Percentiles rank a stretch among this genome's conserved stretches.
These are phyloP conservation scores for Temnothorax nylanderi DNA, from an alignment of 1,140 invertebrate species.

Conservation along the genomic window DNA sequence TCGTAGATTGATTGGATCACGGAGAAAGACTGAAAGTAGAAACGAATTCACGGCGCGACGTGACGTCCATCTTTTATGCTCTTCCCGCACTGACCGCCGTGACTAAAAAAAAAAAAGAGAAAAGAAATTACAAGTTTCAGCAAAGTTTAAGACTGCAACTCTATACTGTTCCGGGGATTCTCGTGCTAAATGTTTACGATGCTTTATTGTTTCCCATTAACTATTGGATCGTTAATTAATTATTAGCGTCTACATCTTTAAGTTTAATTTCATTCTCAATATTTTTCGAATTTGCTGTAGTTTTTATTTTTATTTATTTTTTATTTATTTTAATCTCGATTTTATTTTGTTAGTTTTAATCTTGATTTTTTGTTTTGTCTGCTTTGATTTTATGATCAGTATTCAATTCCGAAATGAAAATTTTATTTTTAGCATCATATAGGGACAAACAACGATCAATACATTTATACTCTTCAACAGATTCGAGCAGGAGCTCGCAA, in stretches of 20 bases:
- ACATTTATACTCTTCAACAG: background rate
- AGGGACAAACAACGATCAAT: background rate
- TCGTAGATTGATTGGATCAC: constrained; percentile 79
- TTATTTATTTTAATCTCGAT: background rate
- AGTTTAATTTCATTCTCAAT: background rate
- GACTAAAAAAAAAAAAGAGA: constrained; percentile 49
- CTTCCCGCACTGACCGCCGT: constrained; percentile 59
- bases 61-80: constrained; percentile 60
- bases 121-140: constrained; percentile 41
- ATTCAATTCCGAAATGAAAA: background rate
- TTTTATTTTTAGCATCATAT: constrained; percentile 3
- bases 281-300: background rate
- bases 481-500: constrained; percentile 5
- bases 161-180: constrained; percentile 55
- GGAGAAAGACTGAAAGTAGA: constrained; percentile 81
- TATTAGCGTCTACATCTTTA: background rate
- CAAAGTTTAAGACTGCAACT: constrained; percentile 75
- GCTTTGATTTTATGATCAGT: background rate
- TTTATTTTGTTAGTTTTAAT: background rate
- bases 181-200: constrained; percentile 18
- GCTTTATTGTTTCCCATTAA: constrained; percentile 35
- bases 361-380: background rate
- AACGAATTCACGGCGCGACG: constrained; percentile 66
- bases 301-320: background rate
- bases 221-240: constrained; percentile 1